These are phyloP conservation scores for Apamea crenata DNA, from an alignment of 2,888 invertebrate genomes.

Conservation along the genomic window DNA sequence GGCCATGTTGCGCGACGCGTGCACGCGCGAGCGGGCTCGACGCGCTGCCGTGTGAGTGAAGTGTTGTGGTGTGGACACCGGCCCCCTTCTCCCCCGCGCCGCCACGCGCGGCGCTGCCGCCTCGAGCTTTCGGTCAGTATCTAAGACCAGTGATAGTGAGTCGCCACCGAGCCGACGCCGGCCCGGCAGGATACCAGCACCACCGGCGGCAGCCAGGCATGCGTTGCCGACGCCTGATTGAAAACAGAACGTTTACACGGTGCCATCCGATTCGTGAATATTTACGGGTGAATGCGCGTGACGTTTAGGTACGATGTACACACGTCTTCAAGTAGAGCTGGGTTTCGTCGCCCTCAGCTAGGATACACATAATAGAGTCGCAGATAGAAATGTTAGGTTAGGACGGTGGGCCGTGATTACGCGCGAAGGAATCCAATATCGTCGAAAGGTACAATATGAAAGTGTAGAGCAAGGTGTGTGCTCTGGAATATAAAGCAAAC, in stretches of 20 bases:
- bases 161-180: conserved; percentile 22
- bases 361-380: conserved; percentile 31
- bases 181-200: conserved; percentile 33
- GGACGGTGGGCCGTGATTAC: conserved; percentile 43
- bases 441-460: conserved; percentile 32
- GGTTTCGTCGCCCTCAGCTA: conserved; percentile 37
- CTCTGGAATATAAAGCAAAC: conserved; percentile 63
- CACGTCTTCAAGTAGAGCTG: conserved; percentile 57
- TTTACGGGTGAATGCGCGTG: conserved; percentile 67
- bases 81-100: conserved; percentile 70
- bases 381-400: conserved; percentile 63
- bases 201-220: conserved; percentile 37
- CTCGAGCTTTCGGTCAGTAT: conserved; percentile 81
- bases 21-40: conserved; percentile 82
- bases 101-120: conserved; percentile 70
- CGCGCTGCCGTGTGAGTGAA: conserved; percentile 81
- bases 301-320: conserved; percentile 59
- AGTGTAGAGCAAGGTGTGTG: conserved; percentile 60
- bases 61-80: conserved; percentile 69
- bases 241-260: conserved; percentile 53
- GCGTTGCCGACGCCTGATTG: conserved; percentile 46
- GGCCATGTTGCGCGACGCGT: conserved; percentile 84
- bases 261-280: conserved; percentile 60
- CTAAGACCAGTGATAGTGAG: conserved; percentile 41
- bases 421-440: conserved; percentile 62